A percentile compares a stretch with the other conserved stretches of the same genome.
Evolutionary conservation across 2,113 vertebrate genomes (phyloP).

Genomic region (Pyrgilauda ruficollis): DNA sequence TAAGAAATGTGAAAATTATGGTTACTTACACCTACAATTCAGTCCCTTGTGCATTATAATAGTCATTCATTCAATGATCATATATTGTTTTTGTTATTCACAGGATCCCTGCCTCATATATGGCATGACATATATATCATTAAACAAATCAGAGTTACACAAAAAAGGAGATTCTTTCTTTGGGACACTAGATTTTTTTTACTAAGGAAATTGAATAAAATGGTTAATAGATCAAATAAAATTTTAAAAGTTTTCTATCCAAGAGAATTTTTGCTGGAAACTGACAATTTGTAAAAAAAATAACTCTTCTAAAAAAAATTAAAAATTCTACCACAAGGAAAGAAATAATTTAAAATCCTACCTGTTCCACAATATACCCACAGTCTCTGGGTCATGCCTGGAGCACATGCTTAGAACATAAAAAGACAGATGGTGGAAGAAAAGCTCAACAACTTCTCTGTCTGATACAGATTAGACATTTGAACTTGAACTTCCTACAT

Average conservation of each 20-base stretch:
- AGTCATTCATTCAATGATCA: neutral
- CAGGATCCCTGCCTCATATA: neutral
- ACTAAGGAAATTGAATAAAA: neutral
- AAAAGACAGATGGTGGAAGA: neutral
- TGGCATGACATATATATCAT: neutral
- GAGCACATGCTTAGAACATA: neutral
- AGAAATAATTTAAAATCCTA: neutral
- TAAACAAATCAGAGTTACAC: neutral
- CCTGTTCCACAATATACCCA: neutral
- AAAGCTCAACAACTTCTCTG: neutral
- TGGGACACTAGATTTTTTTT: neutral
- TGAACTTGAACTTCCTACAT: neutral
- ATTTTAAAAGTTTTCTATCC: neutral
- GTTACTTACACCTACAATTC: neutral
- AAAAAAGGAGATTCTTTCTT: neutral
- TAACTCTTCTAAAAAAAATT: neutral
- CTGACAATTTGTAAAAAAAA: neutral
- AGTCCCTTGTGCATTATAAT: neutral
- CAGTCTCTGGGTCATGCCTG: neutral
- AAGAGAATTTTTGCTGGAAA: neutral
- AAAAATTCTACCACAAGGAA: neutral
- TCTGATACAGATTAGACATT: neutral
- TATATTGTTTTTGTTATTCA: neutral
- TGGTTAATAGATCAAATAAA: neutral
- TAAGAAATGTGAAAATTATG: neutral